Conservation (phyloP, 2,797 vertebrate genomes). For the Smutsia temminckii region DNA sequence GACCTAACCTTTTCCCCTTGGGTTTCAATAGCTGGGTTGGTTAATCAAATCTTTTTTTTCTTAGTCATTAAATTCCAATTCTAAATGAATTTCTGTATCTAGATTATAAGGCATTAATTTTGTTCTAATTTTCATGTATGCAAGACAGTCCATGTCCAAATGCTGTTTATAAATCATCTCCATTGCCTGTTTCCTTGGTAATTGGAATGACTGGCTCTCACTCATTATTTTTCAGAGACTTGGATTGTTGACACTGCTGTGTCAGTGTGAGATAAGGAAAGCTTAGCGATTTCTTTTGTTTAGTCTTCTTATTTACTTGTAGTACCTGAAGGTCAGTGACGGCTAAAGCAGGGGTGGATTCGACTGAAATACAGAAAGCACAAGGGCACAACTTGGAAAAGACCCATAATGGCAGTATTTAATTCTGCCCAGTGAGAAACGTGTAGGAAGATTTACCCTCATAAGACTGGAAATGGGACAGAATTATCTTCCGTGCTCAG, state of each 20-base stretch:
- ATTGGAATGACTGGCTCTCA: constrained; percentile 56
- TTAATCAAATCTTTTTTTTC: constrained; percentile 60
- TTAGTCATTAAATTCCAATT: constrained; percentile 61
- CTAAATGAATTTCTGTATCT: constrained; percentile 65
- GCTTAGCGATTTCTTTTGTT: constrained; percentile 60
- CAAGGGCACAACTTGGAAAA: constrained; percentile 48
- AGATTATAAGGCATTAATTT: constrained; percentile 77
- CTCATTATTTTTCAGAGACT: constrained; percentile 64
- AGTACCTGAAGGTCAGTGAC: constrained; percentile 71
- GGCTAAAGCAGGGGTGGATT: constrained; percentile 61
- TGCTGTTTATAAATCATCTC: constrained; percentile 62
- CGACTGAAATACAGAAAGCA: constrained; percentile 53
- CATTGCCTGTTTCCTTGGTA: constrained; percentile 71
- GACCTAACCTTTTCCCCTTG: neutral
- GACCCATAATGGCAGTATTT: constrained; percentile 18
- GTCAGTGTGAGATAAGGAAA: constrained; percentile 56
- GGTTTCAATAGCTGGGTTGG: constrained; percentile 20
- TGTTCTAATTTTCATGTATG: constrained; percentile 67
- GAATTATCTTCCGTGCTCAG: constrained; percentile 5
- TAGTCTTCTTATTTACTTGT: constrained; percentile 67
- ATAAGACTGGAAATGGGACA: constrained; percentile 6
- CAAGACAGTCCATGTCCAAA: constrained; percentile 50
- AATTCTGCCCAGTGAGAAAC: constrained; percentile 48
- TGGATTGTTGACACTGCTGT: constrained; percentile 59
- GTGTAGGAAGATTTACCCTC: constrained; percentile 33